A percentile compares a stretch with the other conserved stretches of the same genome.
Evolutionary conservation across 2,888 invertebrate species (phyloP).

Genomic region (Nowickia ferox): DNA sequence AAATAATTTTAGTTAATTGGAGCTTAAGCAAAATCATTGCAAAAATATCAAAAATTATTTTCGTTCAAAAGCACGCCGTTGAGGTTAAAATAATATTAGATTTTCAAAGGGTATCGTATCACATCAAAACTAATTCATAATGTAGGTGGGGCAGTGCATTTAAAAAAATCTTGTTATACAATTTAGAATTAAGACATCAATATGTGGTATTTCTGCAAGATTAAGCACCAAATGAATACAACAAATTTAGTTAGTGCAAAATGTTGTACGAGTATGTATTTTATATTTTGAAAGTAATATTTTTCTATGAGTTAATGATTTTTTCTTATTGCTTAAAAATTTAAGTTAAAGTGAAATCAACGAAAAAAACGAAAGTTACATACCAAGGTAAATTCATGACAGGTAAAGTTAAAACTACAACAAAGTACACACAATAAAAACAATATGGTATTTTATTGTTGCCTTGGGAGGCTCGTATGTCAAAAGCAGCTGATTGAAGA

Average conservation of each 20-base stretch:
- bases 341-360: not conserved
- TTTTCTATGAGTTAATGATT: not conserved
- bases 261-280: not conserved
- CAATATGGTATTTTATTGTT: no score
- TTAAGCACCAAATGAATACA: conserved; percentile 11
- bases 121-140: conserved; percentile 38
- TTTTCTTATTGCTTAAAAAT: not conserved
- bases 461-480: no score
- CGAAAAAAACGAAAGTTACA: not conserved
- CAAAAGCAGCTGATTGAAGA: no score
- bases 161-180: conserved; percentile 31
- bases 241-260: conserved; percentile 16
- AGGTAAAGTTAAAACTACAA: no score
- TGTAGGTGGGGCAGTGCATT: conserved; percentile 59
- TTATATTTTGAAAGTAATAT: conserved; percentile 15
- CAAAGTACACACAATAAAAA: no score
- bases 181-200: conserved; percentile 53
- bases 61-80: conserved; percentile 17
- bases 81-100: not conserved
- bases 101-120: conserved; percentile 56
- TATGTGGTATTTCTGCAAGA: not conserved
- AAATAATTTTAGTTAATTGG: conserved; percentile 60
- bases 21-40: conserved; percentile 60
- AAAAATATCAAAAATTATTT: conserved; percentile 49
- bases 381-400: not conserved